phyloP scores from a whole-genome alignment of 2,888 invertebrate species.

The Bellardia bayeri region DNA sequence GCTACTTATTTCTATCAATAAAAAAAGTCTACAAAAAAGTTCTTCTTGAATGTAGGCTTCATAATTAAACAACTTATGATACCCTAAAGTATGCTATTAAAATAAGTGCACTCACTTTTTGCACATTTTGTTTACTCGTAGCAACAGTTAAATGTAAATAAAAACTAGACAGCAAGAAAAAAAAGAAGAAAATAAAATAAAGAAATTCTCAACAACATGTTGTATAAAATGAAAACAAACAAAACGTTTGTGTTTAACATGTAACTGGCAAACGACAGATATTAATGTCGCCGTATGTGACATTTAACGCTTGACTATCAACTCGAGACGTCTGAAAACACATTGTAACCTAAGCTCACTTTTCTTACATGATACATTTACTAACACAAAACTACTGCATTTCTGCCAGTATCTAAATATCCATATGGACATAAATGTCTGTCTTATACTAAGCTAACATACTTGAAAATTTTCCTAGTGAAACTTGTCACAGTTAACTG shows the following conservation, averaged over 20 bases:
- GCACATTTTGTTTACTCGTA: background rate
- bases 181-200: background rate
- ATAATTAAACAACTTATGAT: background rate
- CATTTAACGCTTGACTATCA: slow-evolving; percentile 75
- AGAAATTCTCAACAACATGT: slow-evolving; percentile 7
- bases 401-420: background rate
- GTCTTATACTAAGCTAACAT: slow-evolving; percentile 13
- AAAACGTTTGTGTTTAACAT: background rate
- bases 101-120: background rate
- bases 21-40: background rate
- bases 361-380: slow-evolving; percentile 9
- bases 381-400: background rate
- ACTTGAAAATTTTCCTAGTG: background rate
- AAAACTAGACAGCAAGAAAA: background rate
- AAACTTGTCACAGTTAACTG: slow-evolving; percentile 51
- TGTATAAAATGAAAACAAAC: background rate
- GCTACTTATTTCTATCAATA: no score
- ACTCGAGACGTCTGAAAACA: slow-evolving; percentile 54
- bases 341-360: slow-evolving; percentile 40
- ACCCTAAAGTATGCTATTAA: slow-evolving; percentile 11
- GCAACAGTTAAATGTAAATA: slow-evolving; percentile 21
- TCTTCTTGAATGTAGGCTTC: background rate
- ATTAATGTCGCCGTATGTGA: slow-evolving; percentile 80
- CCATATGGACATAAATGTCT: background rate
- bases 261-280: slow-evolving; percentile 76